phyloP scores from a whole-genome alignment of 2,113 vertebrate species.

The Triplophysa siluroides region DNA sequence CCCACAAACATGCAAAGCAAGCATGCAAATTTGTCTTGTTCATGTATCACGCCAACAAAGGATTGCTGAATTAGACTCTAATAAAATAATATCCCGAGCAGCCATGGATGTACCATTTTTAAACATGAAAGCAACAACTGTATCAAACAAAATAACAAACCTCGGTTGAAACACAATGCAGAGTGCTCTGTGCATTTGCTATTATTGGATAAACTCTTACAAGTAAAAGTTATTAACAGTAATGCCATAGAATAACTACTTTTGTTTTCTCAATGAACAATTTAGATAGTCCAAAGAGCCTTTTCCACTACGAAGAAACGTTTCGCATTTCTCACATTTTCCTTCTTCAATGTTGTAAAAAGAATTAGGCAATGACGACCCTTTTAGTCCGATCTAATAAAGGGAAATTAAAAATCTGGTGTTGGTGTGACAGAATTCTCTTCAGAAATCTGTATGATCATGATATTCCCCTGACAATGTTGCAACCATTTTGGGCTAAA shows the following conservation, averaged over 20 bases:
- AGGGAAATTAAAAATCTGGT: neutral
- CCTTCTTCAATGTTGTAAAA: no score
- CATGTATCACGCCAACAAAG: neutral
- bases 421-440: neutral
- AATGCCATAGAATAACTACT: no score
- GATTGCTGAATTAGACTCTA: neutral
- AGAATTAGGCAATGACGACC: no score
- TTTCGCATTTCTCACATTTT: no score
- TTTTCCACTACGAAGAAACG: no score
- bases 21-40: neutral
- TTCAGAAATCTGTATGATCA: neutral
- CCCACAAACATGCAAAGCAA: slow-evolving; percentile 18
- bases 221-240: no score
- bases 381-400: neutral
- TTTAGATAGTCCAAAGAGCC: no score
- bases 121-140: neutral
- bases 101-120: neutral
- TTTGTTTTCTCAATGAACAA: no score
- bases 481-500: neutral
- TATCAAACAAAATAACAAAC: neutral
- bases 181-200: no score
- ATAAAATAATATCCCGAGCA: slow-evolving; percentile 8
- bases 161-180: no score
- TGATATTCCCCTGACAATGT: neutral
- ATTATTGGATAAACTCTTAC: no score